Percentiles rank a stretch among this genome's conserved stretches.
Conservation (phyloP, 2,113 vertebrate genomes). For the Suncus etruscus region DNA sequence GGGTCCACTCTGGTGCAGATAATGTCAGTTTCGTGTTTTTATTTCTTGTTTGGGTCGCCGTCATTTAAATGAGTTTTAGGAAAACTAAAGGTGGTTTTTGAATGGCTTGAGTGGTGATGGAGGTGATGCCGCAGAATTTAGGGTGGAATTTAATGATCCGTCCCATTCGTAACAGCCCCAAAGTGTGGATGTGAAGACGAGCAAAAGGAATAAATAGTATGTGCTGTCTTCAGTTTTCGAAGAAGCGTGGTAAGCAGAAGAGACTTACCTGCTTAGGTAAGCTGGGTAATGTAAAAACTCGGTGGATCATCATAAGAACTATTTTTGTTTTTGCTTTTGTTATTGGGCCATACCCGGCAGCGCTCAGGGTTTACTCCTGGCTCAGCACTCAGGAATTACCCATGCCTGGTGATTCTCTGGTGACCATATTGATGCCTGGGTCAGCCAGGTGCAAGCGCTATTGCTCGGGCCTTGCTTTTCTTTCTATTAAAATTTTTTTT, state of each 20-base stretch:
- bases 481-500: background rate
- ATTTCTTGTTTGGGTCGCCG: slow-evolving; percentile 37
- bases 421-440: no score
- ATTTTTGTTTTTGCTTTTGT: no score
- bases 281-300: background rate
- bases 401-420: no score
- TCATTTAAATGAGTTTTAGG: background rate
- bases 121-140: background rate
- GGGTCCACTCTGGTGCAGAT: background rate
- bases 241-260: slow-evolving; percentile 1
- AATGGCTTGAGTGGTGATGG: slow-evolving; percentile 37
- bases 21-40: background rate
- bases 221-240: slow-evolving; percentile 2
- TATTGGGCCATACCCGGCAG: no score
- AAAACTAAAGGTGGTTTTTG: background rate
- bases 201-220: background rate
- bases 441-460: no score
- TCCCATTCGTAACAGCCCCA: background rate
- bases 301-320: background rate
- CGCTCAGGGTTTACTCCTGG: no score
- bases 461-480: background rate
- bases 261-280: background rate
- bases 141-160: background rate
- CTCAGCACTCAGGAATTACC: no score
- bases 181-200: slow-evolving; percentile 21